phyloP scores from a whole-genome alignment of 1,140 invertebrate genomes.

The Zaprionus tsacasi region DNA sequence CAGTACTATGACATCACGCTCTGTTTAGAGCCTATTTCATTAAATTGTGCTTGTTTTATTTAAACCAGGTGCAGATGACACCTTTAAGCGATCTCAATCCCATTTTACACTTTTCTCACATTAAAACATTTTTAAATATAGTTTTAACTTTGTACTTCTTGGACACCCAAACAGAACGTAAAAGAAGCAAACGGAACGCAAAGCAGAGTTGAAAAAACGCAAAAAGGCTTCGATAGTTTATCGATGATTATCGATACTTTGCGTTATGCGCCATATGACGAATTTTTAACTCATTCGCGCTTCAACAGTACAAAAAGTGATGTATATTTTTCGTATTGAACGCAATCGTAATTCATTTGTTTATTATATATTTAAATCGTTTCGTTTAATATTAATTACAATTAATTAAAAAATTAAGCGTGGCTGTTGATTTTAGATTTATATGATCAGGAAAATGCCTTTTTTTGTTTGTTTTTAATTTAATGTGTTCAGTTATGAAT shows the following conservation, averaged over 20 bases:
- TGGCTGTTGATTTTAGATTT: constrained; percentile 76
- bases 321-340: constrained; percentile 12
- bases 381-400: constrained; percentile 79
- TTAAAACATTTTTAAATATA: constrained; percentile 26
- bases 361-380: constrained; percentile 80
- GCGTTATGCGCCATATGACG: neutral
- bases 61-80: neutral
- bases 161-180: constrained; percentile 42
- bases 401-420: constrained; percentile 80
- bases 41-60: constrained; percentile 13
- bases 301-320: neutral
- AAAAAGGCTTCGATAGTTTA: constrained; percentile 28
- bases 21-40: constrained; percentile 21
- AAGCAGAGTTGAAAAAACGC: constrained; percentile 23
- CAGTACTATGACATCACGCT: constrained; percentile 73
- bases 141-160: constrained; percentile 33
- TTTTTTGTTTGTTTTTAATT: constrained; percentile 55
- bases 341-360: constrained; percentile 63
- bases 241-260: constrained; percentile 22
- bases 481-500: constrained; percentile 65
- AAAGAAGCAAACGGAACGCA: constrained; percentile 30
- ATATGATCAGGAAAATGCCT: constrained; percentile 79
- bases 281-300: constrained; percentile 1
- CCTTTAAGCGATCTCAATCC: constrained; percentile 18
- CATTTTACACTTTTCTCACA: constrained; percentile 3